Percentiles rank a stretch among this genome's conserved stretches.
These are phyloP conservation scores for Halocaridina rubra DNA, from an alignment of 2,888 invertebrate genomes.

Conservation along the genomic window DNA sequence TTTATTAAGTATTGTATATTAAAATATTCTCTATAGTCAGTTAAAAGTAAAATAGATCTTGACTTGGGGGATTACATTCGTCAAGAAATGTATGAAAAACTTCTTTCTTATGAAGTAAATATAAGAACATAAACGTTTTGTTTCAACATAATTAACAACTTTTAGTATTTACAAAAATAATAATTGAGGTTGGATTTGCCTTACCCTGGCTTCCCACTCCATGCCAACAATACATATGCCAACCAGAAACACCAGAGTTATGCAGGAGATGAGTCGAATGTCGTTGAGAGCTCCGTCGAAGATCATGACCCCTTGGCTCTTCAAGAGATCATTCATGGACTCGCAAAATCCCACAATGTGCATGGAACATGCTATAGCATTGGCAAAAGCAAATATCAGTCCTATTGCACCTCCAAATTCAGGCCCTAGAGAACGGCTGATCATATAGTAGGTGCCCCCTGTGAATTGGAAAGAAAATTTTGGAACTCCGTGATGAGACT, in stretches of 20 bases:
- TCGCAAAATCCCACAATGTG: conserved; percentile 75
- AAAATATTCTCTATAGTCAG: too few species aligned
- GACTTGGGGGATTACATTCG: too few species aligned
- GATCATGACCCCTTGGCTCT: conserved; percentile 73
- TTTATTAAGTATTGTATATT: too few species aligned
- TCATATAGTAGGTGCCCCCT: conserved; percentile 72
- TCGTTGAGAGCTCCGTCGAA: conserved; percentile 75
- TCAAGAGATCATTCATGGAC: conserved; percentile 68
- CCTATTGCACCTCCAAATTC: conserved; percentile 86
- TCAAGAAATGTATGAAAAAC: too few species aligned
- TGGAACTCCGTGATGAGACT: too few species aligned
- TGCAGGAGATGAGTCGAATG: conserved; percentile 84
- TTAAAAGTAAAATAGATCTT: too few species aligned
- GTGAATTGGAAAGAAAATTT: too few species aligned
- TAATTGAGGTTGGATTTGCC: too few species aligned
- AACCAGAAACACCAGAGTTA: conserved; percentile 78
- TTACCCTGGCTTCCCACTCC: conserved; percentile 95
- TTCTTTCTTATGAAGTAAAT: too few species aligned
- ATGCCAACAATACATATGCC: conserved; percentile 79
- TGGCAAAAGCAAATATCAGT: conserved; percentile 73
- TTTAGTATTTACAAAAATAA: too few species aligned
- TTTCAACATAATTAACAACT: too few species aligned
- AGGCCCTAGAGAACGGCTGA: conserved; percentile 77
- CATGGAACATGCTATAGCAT: conserved; percentile 72
- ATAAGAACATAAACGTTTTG: too few species aligned